Conservation (phyloP, 2,888 invertebrate species). For the Cinara cedri region DNA sequence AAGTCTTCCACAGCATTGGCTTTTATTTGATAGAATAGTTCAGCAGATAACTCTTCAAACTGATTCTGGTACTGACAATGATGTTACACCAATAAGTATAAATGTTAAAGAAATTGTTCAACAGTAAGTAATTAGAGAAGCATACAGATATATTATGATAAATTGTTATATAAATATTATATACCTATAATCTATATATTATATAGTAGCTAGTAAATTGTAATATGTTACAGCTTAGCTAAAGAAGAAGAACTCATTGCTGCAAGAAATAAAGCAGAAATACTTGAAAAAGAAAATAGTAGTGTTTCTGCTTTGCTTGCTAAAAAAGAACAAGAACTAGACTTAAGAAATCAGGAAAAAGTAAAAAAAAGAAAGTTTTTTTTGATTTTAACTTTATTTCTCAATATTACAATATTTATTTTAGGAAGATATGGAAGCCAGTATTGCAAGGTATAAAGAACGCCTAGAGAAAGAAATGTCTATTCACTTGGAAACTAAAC, state of each 20-base stretch:
- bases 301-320: conserved; percentile 85
- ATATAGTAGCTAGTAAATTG: not conserved
- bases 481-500: conserved; percentile 83
- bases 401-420: conserved; percentile 48
- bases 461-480: conserved; percentile 88
- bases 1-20: conserved; percentile 89
- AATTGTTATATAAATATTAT: conserved; percentile 1
- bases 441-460: conserved; percentile 80
- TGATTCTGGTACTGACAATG: conserved; percentile 76
- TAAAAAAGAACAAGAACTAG: conserved; percentile 86
- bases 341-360: conserved; percentile 86
- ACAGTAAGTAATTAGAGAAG: conserved; percentile 63
- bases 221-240: conserved; percentile 68
- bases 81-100: conserved; percentile 83
- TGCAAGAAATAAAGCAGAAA: conserved; percentile 84
- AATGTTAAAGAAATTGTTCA: conserved; percentile 91
- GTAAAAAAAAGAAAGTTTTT: conserved; percentile 62
- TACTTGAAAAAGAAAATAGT: conserved; percentile 84
- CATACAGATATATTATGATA: not conserved
- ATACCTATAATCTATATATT: too few relatives aligned
- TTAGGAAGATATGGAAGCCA: conserved; percentile 84
- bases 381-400: not conserved
- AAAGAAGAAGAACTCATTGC: conserved; percentile 92
- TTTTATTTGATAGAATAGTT: conserved; percentile 89
- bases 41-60: conserved; percentile 92